A percentile compares a stretch with the other conserved stretches of the same genome.
Evolutionary conservation across 1,140 invertebrate species (phyloP).

Genomic region (Lasioglossum albipes): DNA sequence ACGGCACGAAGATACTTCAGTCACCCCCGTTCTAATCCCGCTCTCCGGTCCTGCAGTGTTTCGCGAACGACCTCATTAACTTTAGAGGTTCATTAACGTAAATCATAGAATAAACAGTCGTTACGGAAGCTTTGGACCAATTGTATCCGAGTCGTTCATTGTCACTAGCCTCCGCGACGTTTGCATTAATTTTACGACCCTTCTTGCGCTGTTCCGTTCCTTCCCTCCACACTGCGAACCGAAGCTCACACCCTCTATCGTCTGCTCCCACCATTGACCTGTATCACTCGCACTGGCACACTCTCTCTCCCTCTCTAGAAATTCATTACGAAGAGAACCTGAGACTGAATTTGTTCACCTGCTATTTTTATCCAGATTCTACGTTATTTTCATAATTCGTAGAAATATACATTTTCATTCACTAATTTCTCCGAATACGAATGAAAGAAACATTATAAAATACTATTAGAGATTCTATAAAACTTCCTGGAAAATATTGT

Average conservation of each 20-base stretch:
- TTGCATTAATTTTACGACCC: slow-evolving; percentile 30
- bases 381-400: too few species aligned
- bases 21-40: slow-evolving; percentile 15
- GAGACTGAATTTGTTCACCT: background rate
- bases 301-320: background rate
- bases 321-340: background rate
- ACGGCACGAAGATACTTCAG: slow-evolving; percentile 24
- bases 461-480: too few species aligned
- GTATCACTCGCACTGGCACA: background rate
- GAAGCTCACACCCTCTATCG: background rate
- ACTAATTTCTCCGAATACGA: too few species aligned
- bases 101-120: slow-evolving; percentile 39
- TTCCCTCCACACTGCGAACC: background rate
- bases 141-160: slow-evolving; percentile 14
- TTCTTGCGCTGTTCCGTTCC: background rate
- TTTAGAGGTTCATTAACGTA: slow-evolving; percentile 38
- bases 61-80: slow-evolving; percentile 41
- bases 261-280: background rate
- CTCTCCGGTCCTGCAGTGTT: background rate
- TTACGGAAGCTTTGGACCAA: slow-evolving; percentile 1
- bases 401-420: too few species aligned
- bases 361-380: background rate
- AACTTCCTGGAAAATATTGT: too few species aligned
- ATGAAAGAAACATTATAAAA: too few species aligned
- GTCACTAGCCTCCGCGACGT: background rate